Base-by-base conservation (phyloP, 1,140 invertebrate species). In the Musca domestica region DNA sequence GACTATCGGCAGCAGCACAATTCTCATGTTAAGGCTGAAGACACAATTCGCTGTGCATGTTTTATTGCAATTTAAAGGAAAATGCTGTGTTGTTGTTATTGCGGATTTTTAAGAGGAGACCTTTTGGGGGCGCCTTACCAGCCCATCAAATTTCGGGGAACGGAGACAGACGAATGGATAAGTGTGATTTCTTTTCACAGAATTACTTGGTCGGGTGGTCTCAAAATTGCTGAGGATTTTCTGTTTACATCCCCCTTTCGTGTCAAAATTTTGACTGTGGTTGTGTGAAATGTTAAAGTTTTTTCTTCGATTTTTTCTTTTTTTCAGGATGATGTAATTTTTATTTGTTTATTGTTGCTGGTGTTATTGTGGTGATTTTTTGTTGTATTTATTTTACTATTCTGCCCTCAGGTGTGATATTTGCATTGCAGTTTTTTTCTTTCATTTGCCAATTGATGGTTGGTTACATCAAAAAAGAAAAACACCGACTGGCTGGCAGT, bases 331-430 rank as follows among this genome's bases (percentile, higher is more conserved):
- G 27, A 61, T 17, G 56, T 61, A 61, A 61, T 30, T 61, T 58
- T 61, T 61, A 61, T 61, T 61, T 41, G 54, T 54, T 30, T 30
- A 30, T 30, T 30, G 27, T 30, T 30, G 27, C 27, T 30, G 27
- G 3, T 30, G 27, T 9, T 12, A 58, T 27, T 25, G n/a, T 30
- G 23, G n/a, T 58, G 23, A 27, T 20, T 51, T 51, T 4, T 51
- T 51, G n/a, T 19, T 51, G 48, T 51, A 19, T 56, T 23, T 58
- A n/a, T 61, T 17, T 61, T 20, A 19, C 56, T 30, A 61, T 34
- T 41, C 4, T 61, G 27, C 56, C 56, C 56, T 61, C 56, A 61
- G 56, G 56, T 61, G 56, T 61, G 56, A 61, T 61, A 61, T 61
- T 61, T 61, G 34, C 34, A 61, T 61, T 34, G 27, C 34, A 30